Evolutionary conservation across 1,140 invertebrate genomes (phyloP), one percentile per base, ranked within the genome.

Genomic region (Coelopa frigida): DNA sequence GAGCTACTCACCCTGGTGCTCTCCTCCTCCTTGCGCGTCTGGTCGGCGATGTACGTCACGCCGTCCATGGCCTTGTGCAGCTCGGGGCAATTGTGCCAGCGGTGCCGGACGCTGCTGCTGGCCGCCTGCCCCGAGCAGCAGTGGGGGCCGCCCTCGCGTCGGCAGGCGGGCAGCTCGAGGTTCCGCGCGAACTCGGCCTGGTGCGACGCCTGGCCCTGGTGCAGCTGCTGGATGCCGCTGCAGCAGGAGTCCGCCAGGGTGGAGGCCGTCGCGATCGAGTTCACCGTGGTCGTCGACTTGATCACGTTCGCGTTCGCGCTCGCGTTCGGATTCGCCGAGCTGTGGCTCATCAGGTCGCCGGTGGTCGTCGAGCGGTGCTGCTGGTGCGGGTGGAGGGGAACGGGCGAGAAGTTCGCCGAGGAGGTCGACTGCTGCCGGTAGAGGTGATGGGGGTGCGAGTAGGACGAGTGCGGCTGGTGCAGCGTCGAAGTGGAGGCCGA

Each of bases 1-100:
- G n/a, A n/a, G n/a, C 11, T 36, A 59, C 62, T 74, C 73, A 94
- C 91, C 77, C 85, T 81, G 23, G 87, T 90, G 27, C 88, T 90
- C 61, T 93, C 89, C 72, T 94, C 89, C 65, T 92, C 87, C 59
- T 89, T 82, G 59, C 88, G 84, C 36, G 89, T 94, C 64, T 94
- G 90, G 67, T 94, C 89, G 12, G 91, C 89, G 54, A 95, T 93
- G 65, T 91, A 94, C 52, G 84, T 80, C 21, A 94, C 88, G 51
- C 90, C 89, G 61, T 91, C 87, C 57, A 94, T 89, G 52, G 91
- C 89, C 70, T 89, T 89, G 65, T 90, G 84, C 36, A 94, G 78
- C 73, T 94, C 90, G n/a, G 89, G 87, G 70, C 87, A 92, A 68
- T 83, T 81, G 68, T 88, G 85, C 84, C 85, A 88, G 53, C 83